Evolutionary conservation across 2,888 invertebrate species (phyloP).

Genomic region (Tanytarsus gracilentus): DNA sequence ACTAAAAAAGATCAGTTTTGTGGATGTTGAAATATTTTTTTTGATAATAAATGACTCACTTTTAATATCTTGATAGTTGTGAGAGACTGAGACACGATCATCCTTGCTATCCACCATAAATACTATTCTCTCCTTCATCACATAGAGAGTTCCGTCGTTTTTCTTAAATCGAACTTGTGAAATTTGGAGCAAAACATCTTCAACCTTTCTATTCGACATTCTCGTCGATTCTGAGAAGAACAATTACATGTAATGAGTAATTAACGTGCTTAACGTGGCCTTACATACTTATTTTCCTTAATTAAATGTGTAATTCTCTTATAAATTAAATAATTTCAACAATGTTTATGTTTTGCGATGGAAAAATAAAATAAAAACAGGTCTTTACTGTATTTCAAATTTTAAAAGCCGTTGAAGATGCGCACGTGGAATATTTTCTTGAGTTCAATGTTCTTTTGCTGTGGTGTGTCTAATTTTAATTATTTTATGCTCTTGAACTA

Average conservation of each 20-base stretch:
- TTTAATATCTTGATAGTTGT: slow-evolving; percentile 92
- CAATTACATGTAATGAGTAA: too few relatives aligned
- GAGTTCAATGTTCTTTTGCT: too few relatives aligned
- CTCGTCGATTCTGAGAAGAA: too few relatives aligned
- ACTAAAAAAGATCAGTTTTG: slow-evolving; percentile 48
- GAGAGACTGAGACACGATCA: slow-evolving; percentile 85
- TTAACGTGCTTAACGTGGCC: background rate
- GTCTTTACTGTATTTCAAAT: too few relatives aligned
- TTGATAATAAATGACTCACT: slow-evolving; percentile 49
- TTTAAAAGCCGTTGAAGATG: too few relatives aligned
- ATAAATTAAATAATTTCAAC: too few relatives aligned
- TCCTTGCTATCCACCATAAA: slow-evolving; percentile 94
- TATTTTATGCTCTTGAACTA: too few relatives aligned
- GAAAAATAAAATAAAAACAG: too few relatives aligned
- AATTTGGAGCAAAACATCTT: slow-evolving; percentile 90
- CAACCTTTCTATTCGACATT: slow-evolving; percentile 43
- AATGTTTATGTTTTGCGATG: too few relatives aligned
- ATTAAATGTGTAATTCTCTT: too few relatives aligned
- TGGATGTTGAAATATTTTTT: background rate
- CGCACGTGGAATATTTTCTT: too few relatives aligned
- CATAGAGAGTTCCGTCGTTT: slow-evolving; percentile 84
- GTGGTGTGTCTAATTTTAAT: too few relatives aligned
- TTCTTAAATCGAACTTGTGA: slow-evolving; percentile 91
- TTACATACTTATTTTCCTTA: background rate
- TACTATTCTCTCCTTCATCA: slow-evolving; percentile 91